Evolutionary conservation across 1,140 invertebrate species (phyloP), one percentile per base, ranked within the genome.

Genomic region (Aphidius ervi): DNA sequence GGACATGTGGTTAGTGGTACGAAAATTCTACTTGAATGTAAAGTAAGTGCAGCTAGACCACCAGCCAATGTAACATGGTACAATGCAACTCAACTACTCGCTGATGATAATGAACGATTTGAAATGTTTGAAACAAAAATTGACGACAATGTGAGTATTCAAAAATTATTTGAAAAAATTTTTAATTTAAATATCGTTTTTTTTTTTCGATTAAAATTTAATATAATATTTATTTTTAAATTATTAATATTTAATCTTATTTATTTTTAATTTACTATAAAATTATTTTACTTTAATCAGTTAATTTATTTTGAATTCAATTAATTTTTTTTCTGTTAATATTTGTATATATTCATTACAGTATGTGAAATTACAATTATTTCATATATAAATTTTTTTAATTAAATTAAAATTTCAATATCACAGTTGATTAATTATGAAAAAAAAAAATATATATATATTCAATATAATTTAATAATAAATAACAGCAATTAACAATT

Each of bases 1-100:
- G 82, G 84, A 58, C 87, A 92, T 68, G 89, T 89, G 7, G 84
- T 88, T 5, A 88, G 92, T 70, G 92, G 91, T 23, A 88, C 85
- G 9, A 85, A 87, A 63, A 87, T 94, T 20, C 83, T 87, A 23
- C 82, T 95, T 39, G 83, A 86, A 70, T 95, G 93, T 73, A 80
- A 83, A 37, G 86, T 92, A 2, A 81, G 83, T 45, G 91, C 90
- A 0, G 92, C 92, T 1, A 81, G 89, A 47, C 93, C 93, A 2
- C 84, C 90, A 1, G 92, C 92, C 3, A 87, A 86, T 67, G 82
- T 94, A 47, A 87, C 88, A 42, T 95, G 92, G 92, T 91, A 85
- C 78, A 94, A 94, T 70, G 84, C 86, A 8, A 88, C 89, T 0
- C 70, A 84, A n/a, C 71, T 81, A 9, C 81, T 91, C 37, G 74